Evolutionary conservation across 30 jellyfish, hydroid and myxozoan species (phyloP), one percentile per base, ranked within the genome.

Genomic region (Turritopsis rubra): DNA sequence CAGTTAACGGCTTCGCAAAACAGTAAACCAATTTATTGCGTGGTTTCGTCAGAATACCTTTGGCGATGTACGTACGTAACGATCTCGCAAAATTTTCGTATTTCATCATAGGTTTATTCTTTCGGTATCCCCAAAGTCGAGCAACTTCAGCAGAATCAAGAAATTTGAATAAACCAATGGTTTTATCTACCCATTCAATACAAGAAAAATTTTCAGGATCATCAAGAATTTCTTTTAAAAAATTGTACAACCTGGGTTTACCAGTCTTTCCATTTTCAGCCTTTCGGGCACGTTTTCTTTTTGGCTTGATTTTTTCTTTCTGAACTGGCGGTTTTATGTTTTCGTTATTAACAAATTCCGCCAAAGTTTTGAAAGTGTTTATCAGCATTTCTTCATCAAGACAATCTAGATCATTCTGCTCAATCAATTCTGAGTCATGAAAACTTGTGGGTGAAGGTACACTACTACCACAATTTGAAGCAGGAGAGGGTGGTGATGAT

Each of bases 41-140:
- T 22, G 96, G 96, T 85, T 92, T 92, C 53, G 86, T 87, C 82
- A 92, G 73, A 29, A 92, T 87, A 20, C 96, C 96, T 54, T 87
- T 87, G 52, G 98, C 98, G 52, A 87, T 86, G 86, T 92, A 92
- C 21, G 96, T 87, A 54, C 98, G 96, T 25, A 92, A 87, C 13
- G 98, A 92, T 18, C 98, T 52, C 21, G 98, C 98, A 72, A 92
- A 88, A 81, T 92, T 92, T 84, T 92, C 98, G 72, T 92, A 92
- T 85, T 85, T 92, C 98, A 92, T 92, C 80, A 73, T 66, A 22
- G 98, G 96, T 85, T 88, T 87, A 87, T 92, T 92, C 81, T 92
- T 92, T 54, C 95, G 94, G 31, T 71, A 92, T 19, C 96, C 98
- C 98, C 98, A 92, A 21, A 87, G 91, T 30, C 95, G 88, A 23